Evolutionary conservation across 2,797 vertebrate genomes (phyloP), one percentile per base, ranked within the genome.

Genomic region (Xenopus petersii): DNA sequence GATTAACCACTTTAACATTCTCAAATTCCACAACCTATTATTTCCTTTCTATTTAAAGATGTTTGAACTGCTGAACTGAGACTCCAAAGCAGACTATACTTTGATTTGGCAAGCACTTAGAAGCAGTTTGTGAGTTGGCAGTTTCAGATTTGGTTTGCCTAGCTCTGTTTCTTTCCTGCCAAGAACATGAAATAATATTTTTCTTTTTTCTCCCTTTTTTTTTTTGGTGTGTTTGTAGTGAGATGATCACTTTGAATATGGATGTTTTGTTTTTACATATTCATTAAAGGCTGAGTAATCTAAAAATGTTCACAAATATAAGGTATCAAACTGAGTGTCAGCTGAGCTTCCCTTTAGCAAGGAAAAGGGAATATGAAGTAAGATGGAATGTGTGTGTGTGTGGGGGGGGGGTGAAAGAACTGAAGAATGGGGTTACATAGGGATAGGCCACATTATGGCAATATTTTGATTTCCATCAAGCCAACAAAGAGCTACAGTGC

Each of bases 71-170:
- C 65, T 79, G 81, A 76, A 83, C 77, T 49, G 80, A 84, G 84
- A 87, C 81, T 85, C 83, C 85, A 86, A 85, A 85, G 84, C 77
- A 87, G 86, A 85, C 84, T 82, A 83, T 75, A 67, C 82, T 86
- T 84, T 83, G 85, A 84, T 85, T 88, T 88, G 88, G 88, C 86
- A 84, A 10, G 0, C 83, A 65, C 59, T 74, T 81, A 59, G 83
- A 84, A 83, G 86, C 75, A 82, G 81, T 84, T 84, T 86, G 83
- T 79, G 81, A 87, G 75, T 8, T 87, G 87, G 83, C 84, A 64
- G 71, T 64, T 79, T 80, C 64, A 81, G 73, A 83, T 86, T 79
- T 71, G 81, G 82, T 81, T 86, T 84, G 77, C 76, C 75, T 82
- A 77, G 71, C 36, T 83, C 81, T 80, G 84, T 75, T 81, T 81